These are phyloP conservation scores for Myiotriccus ornatus DNA, from an alignment of 2,797 vertebrate species.

Conservation along the genomic window DNA sequence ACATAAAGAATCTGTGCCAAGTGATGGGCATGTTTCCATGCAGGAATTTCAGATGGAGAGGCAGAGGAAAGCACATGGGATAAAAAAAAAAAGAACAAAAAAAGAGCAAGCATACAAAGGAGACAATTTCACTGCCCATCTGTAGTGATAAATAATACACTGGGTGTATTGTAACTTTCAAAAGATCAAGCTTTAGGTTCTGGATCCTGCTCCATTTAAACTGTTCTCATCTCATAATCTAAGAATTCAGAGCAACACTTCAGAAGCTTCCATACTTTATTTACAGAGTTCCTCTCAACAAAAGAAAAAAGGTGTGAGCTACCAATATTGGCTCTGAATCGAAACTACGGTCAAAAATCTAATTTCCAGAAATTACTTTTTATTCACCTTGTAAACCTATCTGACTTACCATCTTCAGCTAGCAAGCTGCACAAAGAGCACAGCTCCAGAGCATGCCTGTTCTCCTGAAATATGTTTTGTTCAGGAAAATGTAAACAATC, in stretches of 20 bases:
- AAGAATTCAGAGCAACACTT: not conserved
- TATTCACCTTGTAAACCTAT: not conserved
- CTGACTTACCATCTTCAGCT: not conserved
- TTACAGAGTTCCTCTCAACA: not conserved
- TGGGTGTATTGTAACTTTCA: not conserved
- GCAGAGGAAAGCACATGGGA: not conserved
- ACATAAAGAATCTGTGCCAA: not conserved
- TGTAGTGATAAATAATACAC: not conserved
- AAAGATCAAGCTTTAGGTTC: not conserved
- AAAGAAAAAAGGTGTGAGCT: not conserved
- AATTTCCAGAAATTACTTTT: not conserved
- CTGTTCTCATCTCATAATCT: not conserved
- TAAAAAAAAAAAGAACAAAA: too few species aligned
- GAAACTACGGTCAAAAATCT: not conserved
- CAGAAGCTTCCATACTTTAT: not conserved
- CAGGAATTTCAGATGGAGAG: not conserved
- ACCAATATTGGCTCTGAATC: not conserved
- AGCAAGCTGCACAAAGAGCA: not conserved
- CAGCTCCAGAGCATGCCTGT: not conserved
- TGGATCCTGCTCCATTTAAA: not conserved
- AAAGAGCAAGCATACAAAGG: not conserved
- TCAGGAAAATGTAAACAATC: slow-evolving; percentile 48
- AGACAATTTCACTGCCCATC: not conserved
- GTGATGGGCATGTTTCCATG: not conserved
- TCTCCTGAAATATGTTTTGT: slow-evolving; percentile 14